Conservation (phyloP, 2,797 vertebrate species). For the Zenarchopterus dispar region DNA sequence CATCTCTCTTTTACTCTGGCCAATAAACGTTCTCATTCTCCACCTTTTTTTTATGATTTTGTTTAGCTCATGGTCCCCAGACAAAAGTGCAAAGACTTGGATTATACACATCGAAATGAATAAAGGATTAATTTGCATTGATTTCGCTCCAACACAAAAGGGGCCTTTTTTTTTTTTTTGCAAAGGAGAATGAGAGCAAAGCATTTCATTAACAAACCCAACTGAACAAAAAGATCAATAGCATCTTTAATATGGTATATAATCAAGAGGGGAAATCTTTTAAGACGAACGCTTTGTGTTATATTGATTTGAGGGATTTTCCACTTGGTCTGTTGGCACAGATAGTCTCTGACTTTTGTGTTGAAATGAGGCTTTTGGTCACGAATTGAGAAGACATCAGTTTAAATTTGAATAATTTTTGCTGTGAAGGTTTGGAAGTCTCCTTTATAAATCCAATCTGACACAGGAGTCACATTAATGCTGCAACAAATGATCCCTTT, state of each 20-base stretch:
- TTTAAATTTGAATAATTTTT: slow-evolving; percentile 76
- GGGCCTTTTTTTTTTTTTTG: slow-evolving; percentile 80
- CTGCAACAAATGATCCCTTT: slow-evolving; percentile 72
- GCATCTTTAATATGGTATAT: slow-evolving; percentile 69
- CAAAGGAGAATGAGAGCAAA: slow-evolving; percentile 60
- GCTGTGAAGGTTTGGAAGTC: slow-evolving; percentile 65
- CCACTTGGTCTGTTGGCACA: slow-evolving; percentile 66
- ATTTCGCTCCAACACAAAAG: slow-evolving; percentile 81
- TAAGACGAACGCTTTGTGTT: slow-evolving; percentile 75
- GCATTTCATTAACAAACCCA: slow-evolving; percentile 72
- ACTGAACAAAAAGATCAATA: slow-evolving; percentile 81
- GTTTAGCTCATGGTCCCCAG: slow-evolving; percentile 74
- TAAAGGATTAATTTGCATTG: slow-evolving; percentile 88
- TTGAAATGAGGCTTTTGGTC: slow-evolving; percentile 61
- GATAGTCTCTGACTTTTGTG: slow-evolving; percentile 68
- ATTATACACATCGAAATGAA: slow-evolving; percentile 85
- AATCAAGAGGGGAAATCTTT: slow-evolving; percentile 71
- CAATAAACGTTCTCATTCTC: slow-evolving; percentile 83
- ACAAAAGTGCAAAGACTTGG: slow-evolving; percentile 82
- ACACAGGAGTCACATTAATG: slow-evolving; percentile 73
- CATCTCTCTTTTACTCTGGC: slow-evolving; percentile 81
- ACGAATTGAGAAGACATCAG: slow-evolving; percentile 67
- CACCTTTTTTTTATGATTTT: slow-evolving; percentile 82
- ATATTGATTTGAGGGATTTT: slow-evolving; percentile 79
- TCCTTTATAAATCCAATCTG: slow-evolving; percentile 71